Percentiles rank a stretch among this genome's conserved stretches.
Evolutionary conservation across 1,140 invertebrate genomes (phyloP).

Genomic region (Pygmarrhopalites habei): DNA sequence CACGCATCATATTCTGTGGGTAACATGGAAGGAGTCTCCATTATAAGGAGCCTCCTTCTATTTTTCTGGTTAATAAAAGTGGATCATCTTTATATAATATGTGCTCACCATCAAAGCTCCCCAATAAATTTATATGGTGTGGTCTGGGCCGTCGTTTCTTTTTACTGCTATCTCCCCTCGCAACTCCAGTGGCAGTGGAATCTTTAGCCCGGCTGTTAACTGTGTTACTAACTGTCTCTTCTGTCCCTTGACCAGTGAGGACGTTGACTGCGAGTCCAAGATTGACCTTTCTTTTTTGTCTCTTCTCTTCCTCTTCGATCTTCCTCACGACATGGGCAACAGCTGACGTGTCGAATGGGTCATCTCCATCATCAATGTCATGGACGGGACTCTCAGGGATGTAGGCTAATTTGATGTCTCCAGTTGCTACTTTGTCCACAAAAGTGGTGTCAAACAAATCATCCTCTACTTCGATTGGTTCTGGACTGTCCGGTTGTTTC

Average conservation of each 20-base stretch:
- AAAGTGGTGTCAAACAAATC: slow-evolving; percentile 70
- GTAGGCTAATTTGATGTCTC: slow-evolving; percentile 76
- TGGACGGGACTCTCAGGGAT: slow-evolving; percentile 69
- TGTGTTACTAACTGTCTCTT: too few relatives aligned
- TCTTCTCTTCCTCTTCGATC: slow-evolving; percentile 56
- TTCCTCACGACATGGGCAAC: slow-evolving; percentile 75
- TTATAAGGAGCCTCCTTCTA: too few relatives aligned
- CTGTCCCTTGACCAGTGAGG: slow-evolving; percentile 59
- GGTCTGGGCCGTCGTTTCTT: slow-evolving; percentile 32
- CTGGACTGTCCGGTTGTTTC: slow-evolving; percentile 55
- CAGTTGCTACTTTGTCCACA: slow-evolving; percentile 71
- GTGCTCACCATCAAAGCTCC: slow-evolving; percentile 27
- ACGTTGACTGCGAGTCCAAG: slow-evolving; percentile 77
- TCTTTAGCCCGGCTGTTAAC: slow-evolving; percentile 48
- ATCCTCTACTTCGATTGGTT: slow-evolving; percentile 30
- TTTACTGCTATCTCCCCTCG: slow-evolving; percentile 2
- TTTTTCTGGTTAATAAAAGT: too few relatives aligned
- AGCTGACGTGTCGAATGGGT: slow-evolving; percentile 79
- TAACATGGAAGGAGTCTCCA: too few relatives aligned
- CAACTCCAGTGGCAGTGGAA: neutral
- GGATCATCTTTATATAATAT: neutral
- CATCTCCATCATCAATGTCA: slow-evolving; percentile 56
- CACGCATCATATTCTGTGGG: too few relatives aligned
- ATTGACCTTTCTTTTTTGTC: slow-evolving; percentile 65
- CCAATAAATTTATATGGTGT: slow-evolving; percentile 37